Conservation (phyloP, 1,140 invertebrate species). For the Pseudomyrmex concolor region DNA sequence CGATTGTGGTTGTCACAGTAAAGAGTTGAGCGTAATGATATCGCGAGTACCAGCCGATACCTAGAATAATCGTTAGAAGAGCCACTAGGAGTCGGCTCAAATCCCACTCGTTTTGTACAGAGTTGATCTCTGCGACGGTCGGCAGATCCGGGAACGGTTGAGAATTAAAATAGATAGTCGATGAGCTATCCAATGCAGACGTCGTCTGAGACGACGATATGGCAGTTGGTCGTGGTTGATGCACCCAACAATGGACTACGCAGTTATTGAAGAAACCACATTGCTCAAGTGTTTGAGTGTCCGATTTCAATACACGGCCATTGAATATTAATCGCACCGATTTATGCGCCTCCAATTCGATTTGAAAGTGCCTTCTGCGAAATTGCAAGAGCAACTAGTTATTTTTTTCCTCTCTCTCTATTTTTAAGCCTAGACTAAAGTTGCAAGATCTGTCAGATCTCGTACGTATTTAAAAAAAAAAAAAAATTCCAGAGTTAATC, state of each 20-base stretch:
- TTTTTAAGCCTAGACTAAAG: too few species aligned
- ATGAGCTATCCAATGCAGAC: slow-evolving; percentile 73
- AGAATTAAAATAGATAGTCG: slow-evolving; percentile 79
- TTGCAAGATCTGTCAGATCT: too few species aligned
- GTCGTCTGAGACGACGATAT: slow-evolving; percentile 64
- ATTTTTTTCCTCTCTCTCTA: background rate
- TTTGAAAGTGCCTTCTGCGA: slow-evolving; percentile 91
- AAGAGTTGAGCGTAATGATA: slow-evolving; percentile 88
- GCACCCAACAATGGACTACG: slow-evolving; percentile 94
- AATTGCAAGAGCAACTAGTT: slow-evolving; percentile 5
- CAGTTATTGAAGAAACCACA: slow-evolving; percentile 94
- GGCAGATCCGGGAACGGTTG: slow-evolving; percentile 80
- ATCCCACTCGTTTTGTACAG: slow-evolving; percentile 84
- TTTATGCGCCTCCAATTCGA: slow-evolving; percentile 91
- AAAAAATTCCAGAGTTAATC: too few species aligned
- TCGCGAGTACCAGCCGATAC: slow-evolving; percentile 87
- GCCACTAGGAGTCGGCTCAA: slow-evolving; percentile 85
- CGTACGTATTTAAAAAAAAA: too few species aligned
- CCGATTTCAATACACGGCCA: slow-evolving; percentile 92
- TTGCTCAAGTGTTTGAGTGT: slow-evolving; percentile 90
- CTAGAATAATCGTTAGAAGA: slow-evolving; percentile 82
- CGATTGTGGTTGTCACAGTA: slow-evolving; percentile 87
- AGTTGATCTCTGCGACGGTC: slow-evolving; percentile 79
- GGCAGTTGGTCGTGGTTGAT: slow-evolving; percentile 84
- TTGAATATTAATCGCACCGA: slow-evolving; percentile 94